phyloP scores from a whole-genome alignment of 2,888 invertebrate species.

The Phalangium opilio region DNA sequence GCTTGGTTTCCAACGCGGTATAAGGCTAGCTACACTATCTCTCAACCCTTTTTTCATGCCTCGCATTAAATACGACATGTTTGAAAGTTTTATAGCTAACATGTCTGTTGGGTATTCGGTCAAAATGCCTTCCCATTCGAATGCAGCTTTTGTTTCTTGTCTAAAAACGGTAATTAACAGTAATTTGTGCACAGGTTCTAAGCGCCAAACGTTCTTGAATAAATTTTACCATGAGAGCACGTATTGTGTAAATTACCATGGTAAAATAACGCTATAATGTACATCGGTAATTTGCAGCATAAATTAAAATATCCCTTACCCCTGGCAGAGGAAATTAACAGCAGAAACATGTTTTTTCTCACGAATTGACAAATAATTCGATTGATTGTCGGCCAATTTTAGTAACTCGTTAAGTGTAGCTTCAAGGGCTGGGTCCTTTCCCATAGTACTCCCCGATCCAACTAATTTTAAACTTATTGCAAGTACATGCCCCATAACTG shows the following conservation, averaged over 20 bases:
- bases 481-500: slow-evolving; percentile 36
- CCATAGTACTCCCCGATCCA: slow-evolving; percentile 30
- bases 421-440: slow-evolving; percentile 26
- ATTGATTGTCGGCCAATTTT: slow-evolving; percentile 21
- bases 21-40: slow-evolving; percentile 33
- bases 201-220: too few relatives aligned
- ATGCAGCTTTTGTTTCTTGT: slow-evolving; percentile 28
- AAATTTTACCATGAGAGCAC: too few relatives aligned
- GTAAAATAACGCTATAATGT: too few relatives aligned
- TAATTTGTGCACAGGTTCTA: too few relatives aligned
- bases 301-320: too few relatives aligned
- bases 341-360: slow-evolving; percentile 35
- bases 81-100: slow-evolving; percentile 36
- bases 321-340: slow-evolving; percentile 30
- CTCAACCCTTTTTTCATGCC: slow-evolving; percentile 32
- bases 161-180: too few relatives aligned
- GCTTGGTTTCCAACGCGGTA: slow-evolving; percentile 31
- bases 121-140: slow-evolving; percentile 35
- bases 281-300: too few relatives aligned
- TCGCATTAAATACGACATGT: slow-evolving; percentile 35
- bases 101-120: slow-evolving; percentile 35
- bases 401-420: slow-evolving; percentile 27
- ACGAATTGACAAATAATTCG: slow-evolving; percentile 23
- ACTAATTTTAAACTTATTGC: slow-evolving; percentile 33
- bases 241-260: too few relatives aligned